Evolutionary conservation across 1,140 invertebrate genomes (phyloP).

Genomic region (Drosophila miranda): DNA sequence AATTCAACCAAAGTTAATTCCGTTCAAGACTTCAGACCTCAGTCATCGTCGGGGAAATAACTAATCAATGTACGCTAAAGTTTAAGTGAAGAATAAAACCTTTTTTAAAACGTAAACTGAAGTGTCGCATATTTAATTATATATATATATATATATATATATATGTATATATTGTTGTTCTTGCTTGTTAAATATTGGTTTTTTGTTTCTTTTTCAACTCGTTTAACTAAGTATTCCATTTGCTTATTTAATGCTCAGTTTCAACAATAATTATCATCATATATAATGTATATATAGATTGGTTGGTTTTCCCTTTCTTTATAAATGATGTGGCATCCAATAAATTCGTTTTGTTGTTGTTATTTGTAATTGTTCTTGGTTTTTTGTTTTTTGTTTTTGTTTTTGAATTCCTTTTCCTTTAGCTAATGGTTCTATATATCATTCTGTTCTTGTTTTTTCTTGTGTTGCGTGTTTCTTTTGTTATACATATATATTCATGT

Average conservation of each 20-base stretch:
- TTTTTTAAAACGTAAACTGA: no score
- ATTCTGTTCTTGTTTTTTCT: constrained; percentile 42
- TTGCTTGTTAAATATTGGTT: constrained; percentile 71
- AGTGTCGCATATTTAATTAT: no score
- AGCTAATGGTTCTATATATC: constrained; percentile 69
- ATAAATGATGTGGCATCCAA: constrained; percentile 83
- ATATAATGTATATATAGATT: constrained; percentile 50
- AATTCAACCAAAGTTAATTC: no score
- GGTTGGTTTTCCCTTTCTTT: constrained; percentile 64
- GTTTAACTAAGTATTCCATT: constrained; percentile 58
- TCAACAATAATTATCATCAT: constrained; percentile 76
- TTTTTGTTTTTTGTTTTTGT: constrained; percentile 51
- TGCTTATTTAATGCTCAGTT: constrained; percentile 71
- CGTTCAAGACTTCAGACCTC: no score
- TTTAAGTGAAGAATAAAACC: no score
- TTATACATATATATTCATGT: constrained; percentile 36
- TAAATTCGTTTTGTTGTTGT: constrained; percentile 82
- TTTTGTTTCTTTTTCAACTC: constrained; percentile 54
- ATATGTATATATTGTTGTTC: constrained; percentile 47
- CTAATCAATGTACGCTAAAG: no score
- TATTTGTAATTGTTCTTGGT: constrained; percentile 68
- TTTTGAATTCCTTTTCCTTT: constrained; percentile 37
- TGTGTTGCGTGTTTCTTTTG: constrained; percentile 39
- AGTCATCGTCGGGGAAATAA: no score
- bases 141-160: constrained; percentile 38